phyloP scores from a whole-genome alignment of 1,140 invertebrate species.

The Cepaea nemoralis region DNA sequence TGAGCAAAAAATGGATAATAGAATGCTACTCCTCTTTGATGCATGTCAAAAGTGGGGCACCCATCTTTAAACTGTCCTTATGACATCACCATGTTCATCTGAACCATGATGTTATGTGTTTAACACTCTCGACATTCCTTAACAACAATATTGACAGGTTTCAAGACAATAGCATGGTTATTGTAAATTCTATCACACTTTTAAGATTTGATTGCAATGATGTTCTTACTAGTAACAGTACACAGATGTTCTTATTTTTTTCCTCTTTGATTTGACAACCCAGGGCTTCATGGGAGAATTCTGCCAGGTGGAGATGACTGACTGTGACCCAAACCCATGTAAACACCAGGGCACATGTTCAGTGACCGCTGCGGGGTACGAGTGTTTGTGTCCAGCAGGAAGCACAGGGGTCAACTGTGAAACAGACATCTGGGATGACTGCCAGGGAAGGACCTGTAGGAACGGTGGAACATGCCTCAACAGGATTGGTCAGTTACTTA shows the following conservation, averaged over 20 bases:
- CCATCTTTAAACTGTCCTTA: too few species aligned
- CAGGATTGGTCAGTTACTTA: slow-evolving; percentile 48
- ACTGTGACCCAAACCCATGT: slow-evolving; percentile 88
- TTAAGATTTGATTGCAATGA: too few species aligned
- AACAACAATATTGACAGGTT: too few species aligned
- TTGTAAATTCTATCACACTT: too few species aligned
- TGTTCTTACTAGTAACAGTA: too few species aligned
- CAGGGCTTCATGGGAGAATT: slow-evolving; percentile 87
- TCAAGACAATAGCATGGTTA: too few species aligned
- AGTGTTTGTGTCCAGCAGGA: slow-evolving; percentile 82
- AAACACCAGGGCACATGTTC: slow-evolving; percentile 86
- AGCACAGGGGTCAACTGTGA: slow-evolving; percentile 73
- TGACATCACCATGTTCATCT: too few species aligned
- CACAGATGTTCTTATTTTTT: neutral
- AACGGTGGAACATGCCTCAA: slow-evolving; percentile 78
- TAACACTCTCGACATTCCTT: too few species aligned
- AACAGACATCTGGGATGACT: slow-evolving; percentile 75
- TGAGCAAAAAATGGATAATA: too few species aligned
- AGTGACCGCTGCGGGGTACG: slow-evolving; percentile 72
- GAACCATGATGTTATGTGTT: too few species aligned
- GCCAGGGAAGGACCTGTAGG: slow-evolving; percentile 74
- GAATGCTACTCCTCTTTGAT: too few species aligned
- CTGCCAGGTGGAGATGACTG: slow-evolving; percentile 83
- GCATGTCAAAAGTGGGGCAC: too few species aligned
- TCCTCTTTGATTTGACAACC: slow-evolving; percentile 72